phyloP scores from a whole-genome alignment of 2,888 invertebrate species.

The Leptinotarsa haldemani region DNA sequence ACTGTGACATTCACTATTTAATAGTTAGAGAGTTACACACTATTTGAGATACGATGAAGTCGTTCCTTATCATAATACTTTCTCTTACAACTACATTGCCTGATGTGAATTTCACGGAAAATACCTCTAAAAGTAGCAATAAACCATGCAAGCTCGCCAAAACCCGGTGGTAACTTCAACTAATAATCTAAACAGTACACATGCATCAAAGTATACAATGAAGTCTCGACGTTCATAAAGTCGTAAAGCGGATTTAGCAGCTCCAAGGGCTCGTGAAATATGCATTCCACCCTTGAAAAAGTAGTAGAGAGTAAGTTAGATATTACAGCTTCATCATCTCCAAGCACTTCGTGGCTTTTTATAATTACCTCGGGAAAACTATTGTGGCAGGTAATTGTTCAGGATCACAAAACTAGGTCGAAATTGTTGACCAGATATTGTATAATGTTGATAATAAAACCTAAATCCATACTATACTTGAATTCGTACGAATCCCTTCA shows the following conservation, averaged over 20 bases:
- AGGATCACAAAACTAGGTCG: neutral
- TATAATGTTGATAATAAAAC: neutral
- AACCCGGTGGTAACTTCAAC: neutral
- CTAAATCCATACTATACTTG: too few species aligned
- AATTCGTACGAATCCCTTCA: too few species aligned
- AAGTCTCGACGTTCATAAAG: neutral
- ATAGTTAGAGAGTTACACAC: too few species aligned
- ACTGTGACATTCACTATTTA: too few species aligned
- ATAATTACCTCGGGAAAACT: neutral
- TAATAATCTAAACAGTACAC: neutral
- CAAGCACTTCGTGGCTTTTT: neutral
- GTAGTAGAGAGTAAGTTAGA: neutral
- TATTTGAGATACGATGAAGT: too few species aligned
- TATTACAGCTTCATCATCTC: neutral
- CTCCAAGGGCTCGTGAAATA: neutral
- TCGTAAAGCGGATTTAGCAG: neutral
- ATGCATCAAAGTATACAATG: slow-evolving; percentile 8
- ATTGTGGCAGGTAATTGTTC: neutral
- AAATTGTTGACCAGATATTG: neutral
- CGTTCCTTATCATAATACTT: too few species aligned
- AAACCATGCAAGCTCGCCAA: neutral
- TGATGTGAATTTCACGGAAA: neutral
- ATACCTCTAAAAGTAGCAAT: neutral
- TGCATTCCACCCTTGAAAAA: neutral
- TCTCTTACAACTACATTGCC: neutral